These are phyloP conservation scores for Sycophila texana DNA, from an alignment of 2,888 invertebrate genomes.

Conservation along the genomic window DNA sequence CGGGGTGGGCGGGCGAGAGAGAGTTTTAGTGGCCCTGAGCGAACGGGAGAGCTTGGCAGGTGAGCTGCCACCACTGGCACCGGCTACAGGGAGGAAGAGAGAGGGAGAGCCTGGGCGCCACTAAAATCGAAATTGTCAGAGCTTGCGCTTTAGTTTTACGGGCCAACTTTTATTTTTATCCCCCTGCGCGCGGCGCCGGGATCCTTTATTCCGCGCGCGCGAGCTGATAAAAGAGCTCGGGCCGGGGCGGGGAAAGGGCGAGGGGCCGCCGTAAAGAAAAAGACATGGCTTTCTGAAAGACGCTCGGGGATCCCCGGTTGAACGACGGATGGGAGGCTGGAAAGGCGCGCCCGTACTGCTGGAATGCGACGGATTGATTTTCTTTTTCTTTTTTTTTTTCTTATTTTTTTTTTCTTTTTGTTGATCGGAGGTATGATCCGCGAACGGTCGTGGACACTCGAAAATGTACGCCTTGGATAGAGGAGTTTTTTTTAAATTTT, in stretches of 20 bases:
- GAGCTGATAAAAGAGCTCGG: constrained; percentile 37
- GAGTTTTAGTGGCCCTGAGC: constrained; percentile 26
- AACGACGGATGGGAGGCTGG: too few species aligned
- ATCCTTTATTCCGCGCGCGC: constrained; percentile 10
- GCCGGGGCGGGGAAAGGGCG: background rate
- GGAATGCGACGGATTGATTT: too few species aligned
- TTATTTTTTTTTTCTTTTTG: too few species aligned
- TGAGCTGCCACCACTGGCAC: background rate
- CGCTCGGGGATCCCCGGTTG: too few species aligned
- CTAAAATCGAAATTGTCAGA: constrained; percentile 58
- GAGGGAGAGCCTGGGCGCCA: background rate
- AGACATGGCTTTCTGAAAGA: constrained; percentile 28
- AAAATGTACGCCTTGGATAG: too few species aligned
- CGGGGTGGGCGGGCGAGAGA: background rate
- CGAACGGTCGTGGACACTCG: too few species aligned
- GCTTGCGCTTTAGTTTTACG: constrained; percentile 55
- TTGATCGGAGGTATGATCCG: too few species aligned
- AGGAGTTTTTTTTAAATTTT: too few species aligned
- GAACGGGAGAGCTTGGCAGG: constrained; percentile 23
- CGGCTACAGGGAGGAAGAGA: background rate
- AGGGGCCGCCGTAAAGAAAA: constrained; percentile 16
- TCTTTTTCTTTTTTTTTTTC: too few species aligned
- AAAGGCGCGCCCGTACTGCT: too few species aligned
- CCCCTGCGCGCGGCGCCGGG: constrained; percentile 13
- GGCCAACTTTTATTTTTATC: constrained; percentile 56